phyloP scores from a whole-genome alignment of 2,888 invertebrate genomes.

The Sceliomorpha sp. region DNA sequence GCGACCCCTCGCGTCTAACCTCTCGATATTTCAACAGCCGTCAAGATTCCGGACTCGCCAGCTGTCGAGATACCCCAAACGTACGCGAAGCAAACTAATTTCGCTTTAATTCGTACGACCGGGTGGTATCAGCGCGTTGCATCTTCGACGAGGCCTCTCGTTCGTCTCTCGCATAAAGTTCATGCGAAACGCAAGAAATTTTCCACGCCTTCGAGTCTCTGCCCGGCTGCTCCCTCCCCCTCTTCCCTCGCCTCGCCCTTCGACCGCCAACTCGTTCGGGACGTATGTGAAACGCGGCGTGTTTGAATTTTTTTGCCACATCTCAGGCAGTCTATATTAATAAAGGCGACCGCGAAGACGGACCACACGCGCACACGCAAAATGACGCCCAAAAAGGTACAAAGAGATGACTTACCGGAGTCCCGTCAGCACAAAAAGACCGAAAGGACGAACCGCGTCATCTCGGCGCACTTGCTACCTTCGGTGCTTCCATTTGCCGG shows the following conservation, averaged over 20 bases:
- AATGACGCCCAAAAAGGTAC: slow-evolving; percentile 53
- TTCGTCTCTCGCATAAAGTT: slow-evolving; percentile 29
- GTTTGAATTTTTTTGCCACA: slow-evolving; percentile 56
- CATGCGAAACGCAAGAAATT: slow-evolving; percentile 31
- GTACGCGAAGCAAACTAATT: background rate
- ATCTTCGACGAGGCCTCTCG: slow-evolving; percentile 19
- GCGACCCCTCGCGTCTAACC: slow-evolving; percentile 46
- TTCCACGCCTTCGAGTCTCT: slow-evolving; percentile 44
- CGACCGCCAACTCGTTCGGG: too few species aligned
- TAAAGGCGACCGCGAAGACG: slow-evolving; percentile 47
- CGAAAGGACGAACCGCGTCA: slow-evolving; percentile 46
- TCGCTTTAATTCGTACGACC: slow-evolving; percentile 1
- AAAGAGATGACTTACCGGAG: slow-evolving; percentile 45
- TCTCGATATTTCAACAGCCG: slow-evolving; percentile 53
- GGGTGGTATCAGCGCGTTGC: background rate
- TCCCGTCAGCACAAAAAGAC: slow-evolving; percentile 52
- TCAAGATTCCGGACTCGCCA: slow-evolving; percentile 47
- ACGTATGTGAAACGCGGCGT: slow-evolving; percentile 50
- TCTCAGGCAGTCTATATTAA: slow-evolving; percentile 55
- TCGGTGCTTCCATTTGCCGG: too few species aligned
- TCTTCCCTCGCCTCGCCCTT: too few species aligned
- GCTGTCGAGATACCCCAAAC: slow-evolving; percentile 42
- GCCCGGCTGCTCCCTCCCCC: too few species aligned
- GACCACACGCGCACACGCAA: slow-evolving; percentile 54
- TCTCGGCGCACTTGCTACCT: slow-evolving; percentile 50